phyloP scores from a whole-genome alignment of 2,888 invertebrate genomes.

The Danaus chrysippus region DNA sequence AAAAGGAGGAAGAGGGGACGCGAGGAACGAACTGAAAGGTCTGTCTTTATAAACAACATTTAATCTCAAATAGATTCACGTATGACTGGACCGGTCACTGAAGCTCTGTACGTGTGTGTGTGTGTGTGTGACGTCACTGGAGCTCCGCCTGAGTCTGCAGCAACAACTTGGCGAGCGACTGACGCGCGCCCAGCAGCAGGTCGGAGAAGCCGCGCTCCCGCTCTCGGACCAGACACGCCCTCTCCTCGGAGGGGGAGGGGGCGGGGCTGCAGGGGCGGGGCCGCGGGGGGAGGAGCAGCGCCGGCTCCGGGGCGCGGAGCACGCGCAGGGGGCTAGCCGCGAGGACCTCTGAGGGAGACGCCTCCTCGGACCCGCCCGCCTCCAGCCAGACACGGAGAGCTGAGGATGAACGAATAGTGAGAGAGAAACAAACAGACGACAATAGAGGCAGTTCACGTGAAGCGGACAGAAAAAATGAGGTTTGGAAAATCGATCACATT shows the following conservation, averaged over 20 bases:
- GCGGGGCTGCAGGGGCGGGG: conserved; percentile 5
- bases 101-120: not conserved
- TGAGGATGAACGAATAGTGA: no score
- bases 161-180: conserved; percentile 79
- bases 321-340: conserved; percentile 35
- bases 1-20: no score
- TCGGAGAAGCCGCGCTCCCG: conserved; percentile 36
- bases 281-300: conserved; percentile 77
- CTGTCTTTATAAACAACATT: no score
- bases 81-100: no score
- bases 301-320: conserved; percentile 39
- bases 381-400: conserved; percentile 23
- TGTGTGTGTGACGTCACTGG: conserved; percentile 38
- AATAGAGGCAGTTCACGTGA: no score
- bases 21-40: no score
- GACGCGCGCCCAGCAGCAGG: conserved; percentile 62
- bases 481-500: no score
- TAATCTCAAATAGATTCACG: no score
- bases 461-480: no score
- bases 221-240: conserved; percentile 33
- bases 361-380: conserved; percentile 30
- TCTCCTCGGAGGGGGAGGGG: conserved; percentile 6
- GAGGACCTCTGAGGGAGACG: conserved; percentile 70
- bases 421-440: no score
- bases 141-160: conserved; percentile 60